Evolutionary conservation across 2,888 invertebrate species (phyloP), one percentile per base, ranked within the genome.

Genomic region (Trachelus stipa): DNA sequence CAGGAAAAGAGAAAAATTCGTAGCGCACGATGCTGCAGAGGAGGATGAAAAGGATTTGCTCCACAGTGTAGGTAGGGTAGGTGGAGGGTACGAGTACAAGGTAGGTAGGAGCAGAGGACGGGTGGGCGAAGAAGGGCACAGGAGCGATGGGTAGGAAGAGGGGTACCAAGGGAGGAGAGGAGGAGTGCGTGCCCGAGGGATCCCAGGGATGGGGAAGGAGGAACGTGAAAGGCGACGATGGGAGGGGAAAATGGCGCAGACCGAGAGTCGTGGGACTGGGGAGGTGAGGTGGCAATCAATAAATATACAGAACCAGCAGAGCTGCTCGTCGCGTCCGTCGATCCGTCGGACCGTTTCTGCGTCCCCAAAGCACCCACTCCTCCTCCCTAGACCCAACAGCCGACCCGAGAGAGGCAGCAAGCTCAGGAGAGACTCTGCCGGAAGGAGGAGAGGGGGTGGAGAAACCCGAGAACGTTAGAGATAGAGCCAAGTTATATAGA

Each of bases 241-340:
- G 76, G 40, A 74, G 71, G 75, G 79, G 77, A 9, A 77, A 34
- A 37, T 85, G 85, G 86, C 85, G 86, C 85, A 86, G 86, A 85
- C 84, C 87, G 83, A 83, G 85, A 85, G 86, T 71, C 73, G 85
- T 84, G 86, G 76, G 73, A 79, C 69, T 76, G 77, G 79, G 78
- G 74, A 88, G 86, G 86, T 88, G 90, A 90, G 89, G 90, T 90
- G 90, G 91, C 90, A 91, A 91, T 91, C 91, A 90, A 91, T 91
- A 91, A 90, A 90, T 90, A 91, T 91, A 90, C 90, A 90, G 90
- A 90, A 90, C 88, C 87, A 80, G 82, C 85, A 81, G 81, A 83
- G 79, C 74, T 80, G 84, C 77, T 83, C 84, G 84, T 84, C 84
- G 85, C 82, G 84, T 84, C 80, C 81, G 83, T 83, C 81, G 79